Evolutionary conservation across 2,888 invertebrate species (phyloP), one percentile per base, ranked within the genome.

Genomic region (Encarsia formosa): DNA sequence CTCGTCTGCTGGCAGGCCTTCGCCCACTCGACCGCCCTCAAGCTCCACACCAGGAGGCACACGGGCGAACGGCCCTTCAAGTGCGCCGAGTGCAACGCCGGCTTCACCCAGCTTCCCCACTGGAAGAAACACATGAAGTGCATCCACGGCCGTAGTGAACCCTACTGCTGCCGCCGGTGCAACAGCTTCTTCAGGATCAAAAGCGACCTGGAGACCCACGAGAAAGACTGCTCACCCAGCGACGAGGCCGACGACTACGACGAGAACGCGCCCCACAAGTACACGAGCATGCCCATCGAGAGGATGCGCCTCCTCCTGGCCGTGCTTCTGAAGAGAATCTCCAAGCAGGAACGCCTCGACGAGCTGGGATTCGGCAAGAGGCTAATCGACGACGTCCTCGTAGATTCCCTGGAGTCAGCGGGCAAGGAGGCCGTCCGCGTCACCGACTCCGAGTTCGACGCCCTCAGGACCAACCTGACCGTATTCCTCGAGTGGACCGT

Each of bases 81-180:
- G 62, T 89, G 89, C 65, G 69, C 70, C 55, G 77, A 78, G 54
- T 74, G 76, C 38, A 83, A 83, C 31, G 79, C 84, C 31, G 82
- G 84, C 1, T 91, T 91, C 70, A 85, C 88, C 0, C 91, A 91
- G 68, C 73, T 91, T 50, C 89, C 91, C 0, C 91, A 91, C 67
- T 82, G 91, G 73, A 91, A 91, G 73, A 88, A 90, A 56, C 91
- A 92, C 70, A 89, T 92, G 89, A 80, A 83, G 56, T 87, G 87
- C 64, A 88, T 91, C 48, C 91, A 91, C 70, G 86, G 87, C 24
- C 82, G 87, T 60, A 81, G 80, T 56, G 85, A 88, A 60, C 86
- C 89, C 0, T 91, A 91, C 66, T 82, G 85, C 67, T 91, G 91
- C 68, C 75, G 77, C 18, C 81, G 81, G 44, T 91, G 91, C 70